A percentile compares a stretch with the other conserved stretches of the same genome.
phyloP scores from a whole-genome alignment of 1,140 invertebrate species.

The Cyclargus thomasi region DNA sequence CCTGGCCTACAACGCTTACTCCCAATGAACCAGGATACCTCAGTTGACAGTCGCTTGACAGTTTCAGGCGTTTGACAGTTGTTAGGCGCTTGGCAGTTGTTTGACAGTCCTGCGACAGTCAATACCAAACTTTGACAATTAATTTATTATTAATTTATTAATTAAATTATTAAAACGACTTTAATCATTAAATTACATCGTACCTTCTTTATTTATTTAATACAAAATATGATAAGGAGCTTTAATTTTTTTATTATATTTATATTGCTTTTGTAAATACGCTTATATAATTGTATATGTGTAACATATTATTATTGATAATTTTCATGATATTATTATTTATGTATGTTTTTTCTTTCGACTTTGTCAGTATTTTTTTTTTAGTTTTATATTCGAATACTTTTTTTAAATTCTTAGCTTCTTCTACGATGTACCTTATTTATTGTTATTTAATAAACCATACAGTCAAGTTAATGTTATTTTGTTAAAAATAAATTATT shows the following conservation, averaged over 20 bases:
- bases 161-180: conserved; percentile 54
- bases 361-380: conserved; percentile 28
- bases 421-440: not conserved
- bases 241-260: conserved; percentile 41
- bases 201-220: conserved; percentile 53
- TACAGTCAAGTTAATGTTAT: conserved; percentile 20
- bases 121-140: conserved; percentile 32
- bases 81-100: conserved; percentile 6
- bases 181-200: conserved; percentile 40
- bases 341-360: conserved; percentile 28
- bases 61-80: not conserved
- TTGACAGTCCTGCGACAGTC: conserved; percentile 15
- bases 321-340: conserved; percentile 55
- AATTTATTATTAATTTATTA: conserved; percentile 72
- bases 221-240: conserved; percentile 56
- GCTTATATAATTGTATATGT: conserved; percentile 17
- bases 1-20: conserved; percentile 63
- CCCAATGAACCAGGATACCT: conserved; percentile 59
- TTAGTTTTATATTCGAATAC: conserved; percentile 15
- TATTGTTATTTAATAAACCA: conserved; percentile 13
- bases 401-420: not conserved
- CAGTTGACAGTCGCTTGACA: conserved; percentile 7
- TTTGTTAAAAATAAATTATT: conserved; percentile 23
- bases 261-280: conserved; percentile 11
- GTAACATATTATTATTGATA: conserved; percentile 39